phyloP scores from a whole-genome alignment of 2,888 invertebrate species.

The Drosophila pullipes region DNA sequence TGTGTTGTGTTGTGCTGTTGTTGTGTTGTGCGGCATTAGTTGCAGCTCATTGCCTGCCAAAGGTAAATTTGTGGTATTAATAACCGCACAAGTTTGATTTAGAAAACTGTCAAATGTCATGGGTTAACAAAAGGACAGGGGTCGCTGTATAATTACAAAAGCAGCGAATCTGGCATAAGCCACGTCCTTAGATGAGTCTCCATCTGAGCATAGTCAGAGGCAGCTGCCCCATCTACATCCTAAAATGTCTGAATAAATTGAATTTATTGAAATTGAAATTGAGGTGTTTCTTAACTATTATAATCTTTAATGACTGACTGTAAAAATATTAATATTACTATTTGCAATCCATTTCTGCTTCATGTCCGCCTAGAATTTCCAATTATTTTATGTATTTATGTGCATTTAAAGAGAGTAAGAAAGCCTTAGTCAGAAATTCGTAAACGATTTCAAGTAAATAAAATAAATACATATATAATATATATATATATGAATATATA shows the following conservation, averaged over 20 bases:
- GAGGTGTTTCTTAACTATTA: neutral
- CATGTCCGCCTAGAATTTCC: neutral
- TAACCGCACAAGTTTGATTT: constrained; percentile 36
- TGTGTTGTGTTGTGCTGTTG: constrained; percentile 6
- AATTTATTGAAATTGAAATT: neutral
- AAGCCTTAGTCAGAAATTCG: neutral
- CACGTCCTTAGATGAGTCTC: neutral
- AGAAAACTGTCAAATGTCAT: constrained; percentile 53
- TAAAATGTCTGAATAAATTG: neutral
- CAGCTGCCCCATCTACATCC: neutral
- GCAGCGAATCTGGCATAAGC: neutral
- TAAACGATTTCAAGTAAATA: neutral
- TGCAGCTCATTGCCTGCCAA: constrained; percentile 55
- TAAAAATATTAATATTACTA: neutral
- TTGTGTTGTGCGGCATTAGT: constrained; percentile 42
- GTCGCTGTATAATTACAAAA: neutral
- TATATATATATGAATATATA: too few relatives aligned
- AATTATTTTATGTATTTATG: neutral
- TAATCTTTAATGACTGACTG: neutral
- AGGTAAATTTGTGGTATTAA: constrained; percentile 38
- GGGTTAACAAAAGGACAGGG: constrained; percentile 15
- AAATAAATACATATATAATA: neutral
- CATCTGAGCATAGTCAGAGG: neutral
- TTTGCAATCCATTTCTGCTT: neutral
- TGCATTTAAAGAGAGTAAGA: neutral